Evolutionary conservation across 1,140 invertebrate species (phyloP).

Genomic region (Thaumetopoea pityocampa): DNA sequence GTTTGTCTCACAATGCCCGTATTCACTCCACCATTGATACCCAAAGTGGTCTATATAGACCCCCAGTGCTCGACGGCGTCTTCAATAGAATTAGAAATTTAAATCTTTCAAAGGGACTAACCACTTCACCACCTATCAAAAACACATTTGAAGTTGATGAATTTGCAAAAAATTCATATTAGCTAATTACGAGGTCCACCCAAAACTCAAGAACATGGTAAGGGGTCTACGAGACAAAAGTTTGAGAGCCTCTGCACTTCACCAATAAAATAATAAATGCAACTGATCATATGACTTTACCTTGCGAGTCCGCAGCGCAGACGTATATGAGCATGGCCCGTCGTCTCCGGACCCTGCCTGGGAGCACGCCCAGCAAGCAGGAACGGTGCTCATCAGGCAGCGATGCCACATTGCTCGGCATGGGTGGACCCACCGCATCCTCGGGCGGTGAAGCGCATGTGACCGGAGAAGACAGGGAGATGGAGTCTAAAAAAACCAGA

Average conservation of each 20-base stretch:
- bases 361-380: conserved; percentile 76
- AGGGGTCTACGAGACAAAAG: too few species aligned
- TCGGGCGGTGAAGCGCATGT: conserved; percentile 64
- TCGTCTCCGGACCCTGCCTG: conserved; percentile 66
- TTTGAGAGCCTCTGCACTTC: too few species aligned
- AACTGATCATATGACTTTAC: too few species aligned
- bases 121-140: not conserved
- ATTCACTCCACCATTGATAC: too few species aligned
- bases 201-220: too few species aligned
- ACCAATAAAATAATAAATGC: too few species aligned
- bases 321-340: conserved; percentile 81
- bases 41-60: too few species aligned
- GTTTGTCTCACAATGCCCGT: too few species aligned
- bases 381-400: conserved; percentile 74
- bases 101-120: not conserved
- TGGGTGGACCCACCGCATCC: conserved; percentile 71
- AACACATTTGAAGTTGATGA: not conserved
- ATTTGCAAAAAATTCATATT: too few species aligned
- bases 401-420: conserved; percentile 63
- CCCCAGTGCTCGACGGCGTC: too few species aligned
- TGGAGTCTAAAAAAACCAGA: conserved; percentile 76
- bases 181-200: too few species aligned
- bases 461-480: conserved; percentile 78
- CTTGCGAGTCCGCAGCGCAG: conserved; percentile 82
- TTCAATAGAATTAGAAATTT: not conserved